A percentile compares a stretch with the other conserved stretches of the same genome.
phyloP scores from a whole-genome alignment of 2,797 vertebrate species.

The Lutjanus argentimaculatus region DNA sequence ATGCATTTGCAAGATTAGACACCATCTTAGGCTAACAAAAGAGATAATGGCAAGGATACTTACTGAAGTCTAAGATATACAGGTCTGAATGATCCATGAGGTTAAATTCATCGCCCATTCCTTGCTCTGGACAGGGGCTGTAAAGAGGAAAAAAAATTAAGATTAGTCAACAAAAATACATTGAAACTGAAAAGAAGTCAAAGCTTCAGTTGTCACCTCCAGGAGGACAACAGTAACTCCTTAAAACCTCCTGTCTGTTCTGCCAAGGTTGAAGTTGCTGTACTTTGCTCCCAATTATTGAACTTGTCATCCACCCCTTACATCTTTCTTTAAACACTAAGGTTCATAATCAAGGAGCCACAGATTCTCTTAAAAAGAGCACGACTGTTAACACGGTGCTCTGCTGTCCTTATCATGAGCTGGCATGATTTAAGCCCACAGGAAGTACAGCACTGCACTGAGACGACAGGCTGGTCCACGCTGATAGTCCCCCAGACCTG shows the following conservation, averaged over 20 bases:
- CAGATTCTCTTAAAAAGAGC: conserved; percentile 48
- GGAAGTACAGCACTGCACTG: conserved; percentile 75
- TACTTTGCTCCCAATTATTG: conserved; percentile 5
- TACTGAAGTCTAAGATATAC: conserved; percentile 99
- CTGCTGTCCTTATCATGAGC: conserved; percentile 77
- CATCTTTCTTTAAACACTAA: conserved; percentile 51
- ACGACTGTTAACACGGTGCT: conserved; percentile 32
- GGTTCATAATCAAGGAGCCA: conserved; percentile 62
- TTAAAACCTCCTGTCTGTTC: conserved; percentile 36
- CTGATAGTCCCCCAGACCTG: conserved; percentile 79
- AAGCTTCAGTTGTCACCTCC: conserved; percentile 23
- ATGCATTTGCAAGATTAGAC: neutral
- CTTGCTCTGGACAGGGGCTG: conserved; percentile 98
- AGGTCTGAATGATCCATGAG: conserved; percentile 99
- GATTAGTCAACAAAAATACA: conserved; percentile 13
- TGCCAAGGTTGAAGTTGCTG: conserved; percentile 4
- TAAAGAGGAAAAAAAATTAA: conserved; percentile 45
- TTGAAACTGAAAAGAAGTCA: neutral
- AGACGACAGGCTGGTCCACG: conserved; percentile 74
- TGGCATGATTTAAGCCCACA: conserved; percentile 80
- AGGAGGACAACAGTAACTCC: conserved; percentile 24
- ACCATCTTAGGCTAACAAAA: neutral
- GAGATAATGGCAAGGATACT: conserved; percentile 75
- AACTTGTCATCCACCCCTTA: neutral
- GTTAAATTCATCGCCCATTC: conserved; percentile 98